Evolutionary conservation across 1,140 invertebrate genomes (phyloP), one percentile per base, ranked within the genome.

Genomic region (Leptestheria dahalacensis): DNA sequence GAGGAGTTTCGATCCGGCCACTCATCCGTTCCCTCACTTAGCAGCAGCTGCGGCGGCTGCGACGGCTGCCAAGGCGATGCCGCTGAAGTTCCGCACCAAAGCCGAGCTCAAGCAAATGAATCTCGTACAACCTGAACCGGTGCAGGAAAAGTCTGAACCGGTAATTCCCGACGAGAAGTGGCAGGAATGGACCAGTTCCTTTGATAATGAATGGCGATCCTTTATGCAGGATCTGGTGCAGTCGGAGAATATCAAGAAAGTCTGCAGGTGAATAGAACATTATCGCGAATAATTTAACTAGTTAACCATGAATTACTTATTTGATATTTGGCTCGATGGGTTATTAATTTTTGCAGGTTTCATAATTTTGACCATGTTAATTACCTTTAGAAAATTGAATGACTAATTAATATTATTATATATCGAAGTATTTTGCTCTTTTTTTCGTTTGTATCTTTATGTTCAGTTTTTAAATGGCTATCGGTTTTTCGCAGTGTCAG

Each of bases 81-180:
- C 53, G 10, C 26, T 18, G 10, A 56, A 56, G 26, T 56, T 56
- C 41, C 28, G 53, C 15, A 56, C 53, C 9, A 56, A 56, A n/a
- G 53, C 53, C 9, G 53, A 56, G 25, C 28, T 56, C 1, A 56
- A 56, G 2, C 53, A 56, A 18, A 56, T 56, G 53, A 56, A 26
- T 1, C 53, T 41, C 12, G 6, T 56, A 24, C 53, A 56, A 29
- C 24, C 20, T 28, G 23, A 52, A 6, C 21, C 28, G 33, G 33
- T 41, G 15, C 6, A 6, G 6, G 33, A 9, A 41, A 41, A 41
- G 33, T 41, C 33, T 6, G 33, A 41, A 15, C 33, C 33, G 6
- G 15, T 41, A 6, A 15, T 41, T 9, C 33, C 33, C 15, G 33
- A 41, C 33, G 33, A 41, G 15, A 41, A 41, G 33, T 41, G 33